Evolutionary conservation across 35 echinoderm and acorn worm genomes (phyloP).

Genomic region (Lytechinus pictus): DNA sequence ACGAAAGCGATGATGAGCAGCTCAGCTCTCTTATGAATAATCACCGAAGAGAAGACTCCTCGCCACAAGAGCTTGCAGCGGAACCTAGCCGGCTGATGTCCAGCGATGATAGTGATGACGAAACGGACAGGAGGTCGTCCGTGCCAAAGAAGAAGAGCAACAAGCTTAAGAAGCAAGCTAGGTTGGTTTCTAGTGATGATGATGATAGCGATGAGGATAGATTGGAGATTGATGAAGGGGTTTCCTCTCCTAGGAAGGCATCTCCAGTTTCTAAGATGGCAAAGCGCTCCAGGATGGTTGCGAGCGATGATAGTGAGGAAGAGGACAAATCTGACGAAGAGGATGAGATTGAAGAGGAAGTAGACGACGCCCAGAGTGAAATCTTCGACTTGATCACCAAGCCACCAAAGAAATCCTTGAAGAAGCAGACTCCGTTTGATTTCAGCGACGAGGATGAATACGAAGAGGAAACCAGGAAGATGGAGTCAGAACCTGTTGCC

Average conservation of each 20-base stretch:
- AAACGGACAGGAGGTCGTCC: not conserved
- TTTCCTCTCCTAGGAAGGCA: not conserved
- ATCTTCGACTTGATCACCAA: not conserved
- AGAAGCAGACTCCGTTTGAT: constrained; percentile 45
- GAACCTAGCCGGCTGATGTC: constrained; percentile 45
- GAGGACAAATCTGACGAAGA: not conserved
- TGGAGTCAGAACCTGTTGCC: not conserved
- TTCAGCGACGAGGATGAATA: constrained; percentile 37
- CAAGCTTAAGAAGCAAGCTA: not conserved
- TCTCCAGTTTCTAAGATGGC: not conserved
- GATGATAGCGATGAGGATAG: constrained; percentile 29
- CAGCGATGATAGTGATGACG: constrained; percentile 66
- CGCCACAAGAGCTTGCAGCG: not conserved
- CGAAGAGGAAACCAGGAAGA: not conserved
- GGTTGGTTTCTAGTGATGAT: not conserved
- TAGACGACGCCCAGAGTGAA: constrained; percentile 21
- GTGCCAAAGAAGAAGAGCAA: not conserved
- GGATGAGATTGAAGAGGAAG: not conserved
- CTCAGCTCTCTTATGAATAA: not conserved
- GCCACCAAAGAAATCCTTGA: not conserved
- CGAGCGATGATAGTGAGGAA: not conserved
- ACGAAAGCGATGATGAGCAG: constrained; percentile 54
- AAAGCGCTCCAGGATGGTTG: not conserved
- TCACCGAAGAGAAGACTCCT: not conserved
- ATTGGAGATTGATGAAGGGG: constrained; percentile 22